Evolutionary conservation across 2,888 invertebrate genomes (phyloP).

Genomic region (Lasius fuliginosus): DNA sequence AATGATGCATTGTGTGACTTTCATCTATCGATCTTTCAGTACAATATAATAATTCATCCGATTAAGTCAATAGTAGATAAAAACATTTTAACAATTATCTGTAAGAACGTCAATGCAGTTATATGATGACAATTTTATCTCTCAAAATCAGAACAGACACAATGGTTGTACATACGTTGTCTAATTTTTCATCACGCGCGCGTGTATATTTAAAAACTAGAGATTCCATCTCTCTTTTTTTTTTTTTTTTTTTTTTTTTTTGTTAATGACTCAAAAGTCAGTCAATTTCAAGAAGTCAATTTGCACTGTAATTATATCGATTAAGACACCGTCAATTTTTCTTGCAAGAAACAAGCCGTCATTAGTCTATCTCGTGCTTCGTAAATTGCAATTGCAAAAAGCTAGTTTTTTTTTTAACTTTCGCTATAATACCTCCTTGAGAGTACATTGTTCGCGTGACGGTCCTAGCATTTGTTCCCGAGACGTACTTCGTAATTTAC

Average conservation of each 20-base stretch:
- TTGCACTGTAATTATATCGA: background rate
- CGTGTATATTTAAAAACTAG: background rate
- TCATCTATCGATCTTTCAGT: background rate
- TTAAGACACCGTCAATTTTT: background rate
- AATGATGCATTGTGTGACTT: background rate
- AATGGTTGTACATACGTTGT: background rate
- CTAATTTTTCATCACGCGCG: background rate
- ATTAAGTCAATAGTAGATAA: background rate
- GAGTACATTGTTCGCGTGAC: conserved; percentile 37
- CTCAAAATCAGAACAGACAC: background rate
- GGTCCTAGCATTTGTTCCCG: conserved; percentile 46
- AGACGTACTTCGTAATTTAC: conserved; percentile 52
- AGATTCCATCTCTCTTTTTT: background rate
- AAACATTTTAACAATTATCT: background rate
- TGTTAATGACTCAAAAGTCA: background rate
- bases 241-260: no score
- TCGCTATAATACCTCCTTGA: conserved; percentile 30
- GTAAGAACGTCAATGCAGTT: background rate
- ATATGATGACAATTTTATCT: background rate
- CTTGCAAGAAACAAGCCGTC: background rate
- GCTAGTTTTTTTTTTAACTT: conserved; percentile 32
- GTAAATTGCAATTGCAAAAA: background rate
- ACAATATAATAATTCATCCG: background rate
- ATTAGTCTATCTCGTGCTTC: background rate
- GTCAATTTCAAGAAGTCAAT: background rate